phyloP scores from a whole-genome alignment of 1,140 invertebrate species.

The Ostrea denselamellosa region DNA sequence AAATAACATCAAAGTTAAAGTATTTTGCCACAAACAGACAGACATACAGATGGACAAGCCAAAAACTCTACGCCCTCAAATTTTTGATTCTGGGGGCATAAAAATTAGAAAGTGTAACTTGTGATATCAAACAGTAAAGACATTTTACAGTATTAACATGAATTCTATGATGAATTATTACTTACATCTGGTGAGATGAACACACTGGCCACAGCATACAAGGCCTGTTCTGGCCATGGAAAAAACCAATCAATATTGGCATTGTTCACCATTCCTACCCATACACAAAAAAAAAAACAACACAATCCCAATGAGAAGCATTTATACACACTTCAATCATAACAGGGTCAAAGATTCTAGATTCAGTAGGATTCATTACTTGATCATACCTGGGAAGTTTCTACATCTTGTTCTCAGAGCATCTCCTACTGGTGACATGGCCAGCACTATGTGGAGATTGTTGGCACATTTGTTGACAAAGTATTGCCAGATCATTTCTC shows the following conservation, averaged over 20 bases:
- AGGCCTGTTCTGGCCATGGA: constrained; percentile 81
- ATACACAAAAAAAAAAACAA: constrained; percentile 19
- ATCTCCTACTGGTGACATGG: constrained; percentile 80
- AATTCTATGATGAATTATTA: background rate
- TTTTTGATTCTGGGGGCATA: no score
- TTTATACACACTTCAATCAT: background rate
- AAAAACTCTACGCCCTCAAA: no score
- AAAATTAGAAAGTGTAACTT: no score
- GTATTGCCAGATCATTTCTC: constrained; percentile 80
- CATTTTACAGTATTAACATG: background rate
- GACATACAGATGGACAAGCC: no score
- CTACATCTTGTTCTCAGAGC: constrained; percentile 78
- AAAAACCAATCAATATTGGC: constrained; percentile 80
- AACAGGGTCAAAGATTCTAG: background rate
- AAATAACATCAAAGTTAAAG: no score
- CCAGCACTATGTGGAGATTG: constrained; percentile 80
- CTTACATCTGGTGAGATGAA: constrained; percentile 83
- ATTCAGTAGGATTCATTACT: background rate
- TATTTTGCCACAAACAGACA: no score
- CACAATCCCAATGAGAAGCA: background rate
- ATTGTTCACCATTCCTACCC: constrained; percentile 79
- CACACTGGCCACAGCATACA: constrained; percentile 89
- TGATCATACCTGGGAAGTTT: constrained; percentile 78
- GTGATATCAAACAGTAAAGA: background rate
- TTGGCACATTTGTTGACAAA: constrained; percentile 81